Base-by-base conservation (phyloP, 1,140 invertebrate genomes). In the Tigriopus japonicus region DNA sequence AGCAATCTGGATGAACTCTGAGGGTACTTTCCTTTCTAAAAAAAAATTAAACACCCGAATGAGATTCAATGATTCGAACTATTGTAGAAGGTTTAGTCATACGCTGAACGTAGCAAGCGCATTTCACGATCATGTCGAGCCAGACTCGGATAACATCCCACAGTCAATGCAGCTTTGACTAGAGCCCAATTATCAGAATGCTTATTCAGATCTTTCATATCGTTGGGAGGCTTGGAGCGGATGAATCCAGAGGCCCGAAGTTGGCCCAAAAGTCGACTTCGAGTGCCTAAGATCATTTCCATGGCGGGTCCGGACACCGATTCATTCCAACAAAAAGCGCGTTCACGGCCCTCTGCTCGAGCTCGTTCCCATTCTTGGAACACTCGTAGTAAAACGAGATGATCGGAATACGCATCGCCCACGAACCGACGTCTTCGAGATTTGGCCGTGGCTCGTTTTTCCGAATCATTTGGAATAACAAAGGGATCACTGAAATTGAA, bases 141-240 rank as follows among this genome's bases (percentile, higher is more conserved):
- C 23, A 95, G 71, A 67, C 90, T 87, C 0, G 91, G 90, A 74
- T 93, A 95, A 24, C 86, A 73, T 2, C 89, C 90, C 24, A 83
- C 84, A 53, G 82, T 80, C 5, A 97, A 68, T 5, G 87, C 86
- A 1, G 87, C 90, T 72, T 95, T 96, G 0, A 96, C 83, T 13
- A 93, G 78, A 14, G 85, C 80, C 89, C 90, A 95, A 71, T 86
- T 87, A 66, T 86, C 82, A 0, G 89, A 87, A 72, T 92, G 87
- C 0, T 75, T 70, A 73, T 95, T 96, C 3, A 86, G 73, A 64
- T 82, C 81, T 43, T 64, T 67, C 24, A 89, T 83, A 67, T 86
- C 83, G 1, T 84, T 79, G 3, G 79, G 74, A 1, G 84, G 85
- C 65, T 81, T 74, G 0, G 81, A 77, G 60, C 83, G 79, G 0